Base-by-base conservation (phyloP, 2,888 invertebrate species). In the Teleogryllus oceanicus region DNA sequence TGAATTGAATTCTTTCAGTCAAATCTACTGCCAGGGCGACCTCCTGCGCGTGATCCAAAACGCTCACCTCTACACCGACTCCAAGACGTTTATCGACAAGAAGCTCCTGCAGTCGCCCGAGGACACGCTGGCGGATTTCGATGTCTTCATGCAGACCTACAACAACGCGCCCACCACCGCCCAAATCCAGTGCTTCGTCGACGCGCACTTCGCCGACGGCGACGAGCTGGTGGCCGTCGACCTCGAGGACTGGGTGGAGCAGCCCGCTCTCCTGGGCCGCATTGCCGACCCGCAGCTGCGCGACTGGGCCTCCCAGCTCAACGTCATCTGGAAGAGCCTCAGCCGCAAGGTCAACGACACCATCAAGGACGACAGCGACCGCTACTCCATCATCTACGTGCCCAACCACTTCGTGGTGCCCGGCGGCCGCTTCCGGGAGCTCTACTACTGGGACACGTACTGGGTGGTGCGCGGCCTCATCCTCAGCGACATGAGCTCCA, bases 21-120 rank as follows among this genome's bases (percentile, higher is more conserved):
- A 92, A 85, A 94, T 96, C 83, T 96, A 94, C 88, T 96, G 96
- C 87, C 89, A 93, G 86, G 96, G 96, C 0, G 90, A 90, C 0
- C 88, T 96, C 0, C 89, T 96, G 83, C 91, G 95, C 84, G 93
- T 93, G 1, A 91, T 96, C 75, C 96, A 97, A 88, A 93, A 93
- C 92, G 92, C 94, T 0, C 90, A 90, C 75, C 88, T 96, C 74
- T 95, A 91, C 88, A 89, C 90, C 50, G 96, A 97, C 88, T 96
- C 96, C 51, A 97, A 96, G 87, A 94, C 94, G 51, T 96, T 96
- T 88, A 96, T 96, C 49, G 96, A 97, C 85, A 94, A 95, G 94
- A 94, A 94, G 88, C 88, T 96, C 83, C 93, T 91, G 85, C 85
- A 88, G 75, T 88, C 92, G 0, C 92, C 94, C 2, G 90, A 92